Base-by-base conservation (phyloP, 2,888 invertebrate species). In the Dasysyrphus tricinctus region DNA sequence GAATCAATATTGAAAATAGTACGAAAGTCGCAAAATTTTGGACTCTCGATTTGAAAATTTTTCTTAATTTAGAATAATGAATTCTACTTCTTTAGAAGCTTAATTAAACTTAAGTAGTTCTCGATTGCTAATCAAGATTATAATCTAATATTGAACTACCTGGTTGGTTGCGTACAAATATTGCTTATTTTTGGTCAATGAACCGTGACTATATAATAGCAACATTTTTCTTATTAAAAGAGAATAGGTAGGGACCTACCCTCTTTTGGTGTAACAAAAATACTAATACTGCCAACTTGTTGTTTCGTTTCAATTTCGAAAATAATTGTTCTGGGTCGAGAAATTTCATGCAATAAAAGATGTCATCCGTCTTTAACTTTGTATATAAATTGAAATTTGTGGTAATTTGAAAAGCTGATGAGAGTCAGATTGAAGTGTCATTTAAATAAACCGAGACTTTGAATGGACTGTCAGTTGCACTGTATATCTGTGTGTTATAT, bases 391-490 rank as follows among this genome's bases (percentile, higher is more conserved):
- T 67, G 67, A 51, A 67, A 51, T 8, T 51, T 67, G 67, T 19
- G 67, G 67, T 67, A 51, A 51, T 67, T 67, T 67, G 51, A 49
- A 49, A 67, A 37, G 51, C 67, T 51, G 49, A 51, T 51, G 49
- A 51, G 19, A 67, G 12, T 19, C 44, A 49, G 19, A 67, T 67
- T 67, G 51, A 67, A 51, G 34, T 67, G 67, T 67, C 67, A 67
- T 34, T 67, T 67, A 51, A 67, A 67, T 37, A 67, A 67, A 51
- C 51, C 67, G 67, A 67, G 19, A 51, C 51, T 67, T 67, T 14
- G 37, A 67, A 49, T 49, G 51, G 24, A 32, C 51, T 67, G 67
- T 67, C 67, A 67, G 9, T 37, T 9, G 14, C 67, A 67, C 9
- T 5, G 54, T 3, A 19, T 3, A 19, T 32, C 32, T 44, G 29